Evolutionary conservation across 2,113 vertebrate genomes (phyloP).

Genomic region (Ailurus styani): DNA sequence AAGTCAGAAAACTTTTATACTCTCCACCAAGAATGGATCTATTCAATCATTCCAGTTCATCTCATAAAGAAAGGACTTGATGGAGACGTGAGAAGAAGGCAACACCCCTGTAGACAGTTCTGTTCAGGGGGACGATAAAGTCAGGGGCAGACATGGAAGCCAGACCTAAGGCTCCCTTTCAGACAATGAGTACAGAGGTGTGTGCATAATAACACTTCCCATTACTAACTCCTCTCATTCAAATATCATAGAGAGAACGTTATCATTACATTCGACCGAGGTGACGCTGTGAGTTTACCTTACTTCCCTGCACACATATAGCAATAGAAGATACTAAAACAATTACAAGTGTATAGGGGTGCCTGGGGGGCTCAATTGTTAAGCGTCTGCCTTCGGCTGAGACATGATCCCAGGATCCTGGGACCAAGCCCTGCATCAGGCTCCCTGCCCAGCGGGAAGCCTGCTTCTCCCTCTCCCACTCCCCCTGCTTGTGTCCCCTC

Average conservation of each 20-base stretch:
- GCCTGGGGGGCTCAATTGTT: no score
- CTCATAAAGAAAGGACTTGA: not conserved
- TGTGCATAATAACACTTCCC: not conserved
- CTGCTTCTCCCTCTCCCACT: no score
- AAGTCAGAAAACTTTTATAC: not conserved
- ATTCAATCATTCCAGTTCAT: not conserved
- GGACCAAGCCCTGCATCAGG: no score
- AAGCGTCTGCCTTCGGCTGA: no score
- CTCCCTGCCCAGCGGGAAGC: no score
- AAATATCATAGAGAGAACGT: not conserved
- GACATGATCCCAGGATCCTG: no score
- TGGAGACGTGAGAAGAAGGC: not conserved
- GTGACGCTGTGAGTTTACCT: not conserved
- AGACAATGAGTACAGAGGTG: not conserved
- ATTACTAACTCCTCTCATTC: not conserved
- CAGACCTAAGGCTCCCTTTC: not conserved
- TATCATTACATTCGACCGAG: not conserved
- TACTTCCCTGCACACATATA: not conserved
- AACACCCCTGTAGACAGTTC: not conserved
- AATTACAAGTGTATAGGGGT: not conserved
- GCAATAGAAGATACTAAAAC: not conserved
- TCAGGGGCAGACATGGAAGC: not conserved
- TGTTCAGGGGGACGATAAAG: accelerated
- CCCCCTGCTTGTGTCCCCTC: no score
- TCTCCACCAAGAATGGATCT: not conserved